phyloP scores from a whole-genome alignment of 2,888 invertebrate genomes.

The Dorcus parallelipipedus region DNA sequence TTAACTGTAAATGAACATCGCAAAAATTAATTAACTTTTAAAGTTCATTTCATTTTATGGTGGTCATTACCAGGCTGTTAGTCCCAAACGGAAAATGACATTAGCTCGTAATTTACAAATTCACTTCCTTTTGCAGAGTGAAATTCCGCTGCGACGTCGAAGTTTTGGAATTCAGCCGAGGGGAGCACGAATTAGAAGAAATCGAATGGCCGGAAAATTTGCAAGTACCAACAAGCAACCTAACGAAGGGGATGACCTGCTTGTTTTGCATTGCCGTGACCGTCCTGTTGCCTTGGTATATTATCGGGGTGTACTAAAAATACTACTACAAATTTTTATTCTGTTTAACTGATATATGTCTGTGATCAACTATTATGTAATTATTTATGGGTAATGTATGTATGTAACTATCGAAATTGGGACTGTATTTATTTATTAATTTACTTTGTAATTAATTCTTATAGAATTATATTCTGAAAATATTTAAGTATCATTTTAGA shows the following conservation, averaged over 20 bases:
- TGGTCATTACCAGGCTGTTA: too few species aligned
- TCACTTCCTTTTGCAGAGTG: conserved; percentile 43
- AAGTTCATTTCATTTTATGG: background rate
- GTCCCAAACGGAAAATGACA: too few species aligned
- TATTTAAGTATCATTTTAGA: too few species aligned
- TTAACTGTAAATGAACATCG: background rate
- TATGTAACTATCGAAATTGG: too few species aligned
- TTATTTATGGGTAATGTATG: too few species aligned
- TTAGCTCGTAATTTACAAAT: background rate
- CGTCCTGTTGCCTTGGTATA: conserved; percentile 53
- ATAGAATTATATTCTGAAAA: too few species aligned
- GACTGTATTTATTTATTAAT: too few species aligned
- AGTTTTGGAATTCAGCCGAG: conserved; percentile 53
- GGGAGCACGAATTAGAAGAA: conserved; percentile 49
- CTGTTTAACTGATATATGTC: conserved; percentile 1
- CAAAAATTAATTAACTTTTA: background rate
- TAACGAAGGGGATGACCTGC: conserved; percentile 53
- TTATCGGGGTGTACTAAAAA: conserved; percentile 42
- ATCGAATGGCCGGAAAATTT: conserved; percentile 36
- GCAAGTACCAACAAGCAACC: conserved; percentile 36
- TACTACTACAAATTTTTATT: background rate
- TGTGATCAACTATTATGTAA: conserved; percentile 11
- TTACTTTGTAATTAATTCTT: too few species aligned
- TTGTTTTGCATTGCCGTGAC: conserved; percentile 52
- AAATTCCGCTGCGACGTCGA: conserved; percentile 57